Evolutionary conservation across 2,113 vertebrate genomes (phyloP), one percentile per base, ranked within the genome.

Genomic region (Siniperca chuatsi): DNA sequence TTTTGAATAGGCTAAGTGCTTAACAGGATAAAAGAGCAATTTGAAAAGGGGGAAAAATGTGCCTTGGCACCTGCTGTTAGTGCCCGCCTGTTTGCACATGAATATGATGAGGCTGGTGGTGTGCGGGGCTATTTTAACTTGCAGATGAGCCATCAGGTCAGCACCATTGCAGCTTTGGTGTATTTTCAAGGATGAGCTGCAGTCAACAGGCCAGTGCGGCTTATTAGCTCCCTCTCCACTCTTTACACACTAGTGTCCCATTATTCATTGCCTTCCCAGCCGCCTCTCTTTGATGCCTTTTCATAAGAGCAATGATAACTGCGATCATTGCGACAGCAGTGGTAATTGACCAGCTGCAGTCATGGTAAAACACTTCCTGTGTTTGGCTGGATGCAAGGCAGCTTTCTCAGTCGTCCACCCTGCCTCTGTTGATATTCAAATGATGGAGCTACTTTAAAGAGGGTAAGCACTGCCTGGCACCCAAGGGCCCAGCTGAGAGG

Each of bases 71-170:
- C 94, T 95, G 93, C 93, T 92, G 90, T 88, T 94, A 78, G 87
- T 71, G 78, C 40, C 84, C 91, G 89, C 81, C 92, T 92, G 89
- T 93, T 94, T 91, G 88, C 93, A 92, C 92, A 93, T 94, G 92
- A 94, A 93, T 93, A 93, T 94, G 94, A 94, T 93, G 92, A 93
- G 84, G 87, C 89, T 84, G 85, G 87, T 77, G 52, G 87, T 82
- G 80, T 33, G 68, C 86, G 0, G 79, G 78, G 88, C 87, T 94
- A 85, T 93, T 95, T 95, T 95, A 95, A 95, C 93, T 95, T 95
- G 94, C 94, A 95, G 95, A 95, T 95, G 93, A 95, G 93, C 92
- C 86, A 89, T 86, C 90, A 86, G 92, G 93, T 94, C 92, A 94
- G 85, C 76, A 82, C 83, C 85, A 70, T 90, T 88, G 83, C 84